Evolutionary conservation across 2,797 vertebrate species (phyloP), one percentile per base, ranked within the genome.

Genomic region (Tadarida brasiliensis): DNA sequence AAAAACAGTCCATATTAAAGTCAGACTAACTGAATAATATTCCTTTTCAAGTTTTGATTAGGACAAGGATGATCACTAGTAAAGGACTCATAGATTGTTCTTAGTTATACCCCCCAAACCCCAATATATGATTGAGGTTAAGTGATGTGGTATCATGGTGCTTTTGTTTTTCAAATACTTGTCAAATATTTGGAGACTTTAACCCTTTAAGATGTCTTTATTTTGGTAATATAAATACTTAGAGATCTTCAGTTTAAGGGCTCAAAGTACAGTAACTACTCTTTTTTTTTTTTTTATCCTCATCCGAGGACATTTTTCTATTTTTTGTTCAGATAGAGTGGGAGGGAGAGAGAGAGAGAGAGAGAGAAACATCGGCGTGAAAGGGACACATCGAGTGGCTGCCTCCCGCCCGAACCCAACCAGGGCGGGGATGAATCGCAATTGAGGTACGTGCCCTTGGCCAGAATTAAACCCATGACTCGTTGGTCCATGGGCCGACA

Each of bases 191-290:
- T 88, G 63, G 73, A 76, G 87, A 94, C 39, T 57, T 65, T 94
- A 54, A 85, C 30, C 24, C 26, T 87, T 83, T 33, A 33, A 56
- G 65, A 14, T 67, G 1, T 51, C 9, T 47, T 92, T 44, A 44
- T 91, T 92, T 92, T 87, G 10, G 11, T 70, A 80, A 92, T 92
- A 57, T 83, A 93, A 82, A 80, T 63, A 26, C 35, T 83, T 84
- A 61, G 35, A 90, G 63, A 78, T 63, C 15, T 92, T 96, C 20
- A 44, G 20, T 85, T 85, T 84, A 85, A 67, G 61, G 12, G 9
- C 51, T 92, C 6, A 30, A 94, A 63, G 22, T 89, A 39, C 3
- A 83, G 28, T 73, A 57, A 49, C 51, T 91, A 6, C 24, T 54
- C 20, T 70, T 39, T 28, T 35, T 33, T 39, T 28, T 35, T 33